Evolutionary conservation across 2,113 vertebrate species (phyloP).

Genomic region (Pica pica): DNA sequence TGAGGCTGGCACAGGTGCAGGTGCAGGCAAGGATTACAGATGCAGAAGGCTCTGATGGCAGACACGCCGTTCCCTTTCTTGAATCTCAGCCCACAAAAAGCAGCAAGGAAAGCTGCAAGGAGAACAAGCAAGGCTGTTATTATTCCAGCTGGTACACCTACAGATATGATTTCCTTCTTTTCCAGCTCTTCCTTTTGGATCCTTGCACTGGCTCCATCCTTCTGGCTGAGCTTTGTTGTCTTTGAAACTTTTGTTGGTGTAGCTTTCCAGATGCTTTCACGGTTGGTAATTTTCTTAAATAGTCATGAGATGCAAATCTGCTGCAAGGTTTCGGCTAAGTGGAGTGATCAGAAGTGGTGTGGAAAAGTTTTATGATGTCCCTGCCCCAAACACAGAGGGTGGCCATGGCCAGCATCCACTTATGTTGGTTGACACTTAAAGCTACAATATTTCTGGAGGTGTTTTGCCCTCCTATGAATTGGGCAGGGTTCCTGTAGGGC

Average conservation of each 20-base stretch:
- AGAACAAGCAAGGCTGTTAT: background rate
- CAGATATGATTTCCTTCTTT: background rate
- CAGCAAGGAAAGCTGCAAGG: background rate
- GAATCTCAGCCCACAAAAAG: background rate
- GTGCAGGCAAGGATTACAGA: background rate
- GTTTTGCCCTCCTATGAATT: background rate
- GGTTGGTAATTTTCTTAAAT: background rate
- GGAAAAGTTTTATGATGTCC: background rate
- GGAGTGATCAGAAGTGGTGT: background rate
- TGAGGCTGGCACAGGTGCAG: background rate
- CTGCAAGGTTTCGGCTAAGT: background rate
- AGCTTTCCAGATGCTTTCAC: slow-evolving; percentile 8
- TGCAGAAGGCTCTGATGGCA: background rate
- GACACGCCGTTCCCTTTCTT: background rate
- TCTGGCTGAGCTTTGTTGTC: slow-evolving; percentile 20
- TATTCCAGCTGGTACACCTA: slow-evolving; percentile 22
- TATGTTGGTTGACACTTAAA: background rate
- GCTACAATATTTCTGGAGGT: background rate
- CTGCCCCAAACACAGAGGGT: background rate
- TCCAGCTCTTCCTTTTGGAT: slow-evolving; percentile 33
- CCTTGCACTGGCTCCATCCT: background rate
- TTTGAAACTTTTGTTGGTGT: background rate
- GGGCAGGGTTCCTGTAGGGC: background rate
- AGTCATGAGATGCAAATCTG: background rate
- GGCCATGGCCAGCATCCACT: background rate